Conservation (phyloP, 2,797 vertebrate species). For the Hemibagrus guttatus region DNA sequence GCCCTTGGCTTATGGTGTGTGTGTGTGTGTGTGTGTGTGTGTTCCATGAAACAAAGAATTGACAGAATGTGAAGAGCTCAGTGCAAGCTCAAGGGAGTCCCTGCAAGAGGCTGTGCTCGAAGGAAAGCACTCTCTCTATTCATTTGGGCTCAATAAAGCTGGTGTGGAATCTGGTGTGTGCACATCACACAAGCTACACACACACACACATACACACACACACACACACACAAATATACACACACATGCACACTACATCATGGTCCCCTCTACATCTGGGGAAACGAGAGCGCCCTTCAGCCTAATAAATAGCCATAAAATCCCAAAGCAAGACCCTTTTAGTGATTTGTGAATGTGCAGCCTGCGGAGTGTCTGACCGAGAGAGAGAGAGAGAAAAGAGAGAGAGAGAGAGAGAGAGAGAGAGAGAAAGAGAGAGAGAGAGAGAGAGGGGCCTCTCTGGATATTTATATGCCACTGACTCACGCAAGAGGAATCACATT, state of each 20-base stretch:
- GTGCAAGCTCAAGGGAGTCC: conserved; percentile 46
- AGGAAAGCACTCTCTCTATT: conserved; percentile 51
- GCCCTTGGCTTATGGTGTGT: conserved; percentile 16
- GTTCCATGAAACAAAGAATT: conserved; percentile 29
- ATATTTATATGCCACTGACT: conserved; percentile 60
- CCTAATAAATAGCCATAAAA: conserved; percentile 58
- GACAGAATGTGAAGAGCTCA: conserved; percentile 45
- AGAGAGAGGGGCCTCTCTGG: conserved; percentile 29
- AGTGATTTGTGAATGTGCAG: conserved; percentile 52
- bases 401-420: conserved; percentile 3
- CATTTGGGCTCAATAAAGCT: conserved; percentile 54
- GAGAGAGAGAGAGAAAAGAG: background rate
- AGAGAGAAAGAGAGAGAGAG: conserved; percentile 12
- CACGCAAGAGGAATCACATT: conserved; percentile 57
- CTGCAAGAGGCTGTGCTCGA: conserved; percentile 45
- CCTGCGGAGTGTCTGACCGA: conserved; percentile 29
- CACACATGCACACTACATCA: conserved; percentile 27
- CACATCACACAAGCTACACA: conserved; percentile 21
- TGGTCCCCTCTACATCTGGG: conserved; percentile 37
- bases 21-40: conserved; percentile 30
- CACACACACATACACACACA: conserved; percentile 15
- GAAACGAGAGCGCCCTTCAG: conserved; percentile 48
- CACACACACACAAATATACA: background rate
- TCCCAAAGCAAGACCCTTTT: conserved; percentile 43
- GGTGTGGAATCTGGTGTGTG: conserved; percentile 41